These are phyloP conservation scores for Lepidurus apus DNA, from an alignment of 1,140 invertebrate species.

Conservation along the genomic window DNA sequence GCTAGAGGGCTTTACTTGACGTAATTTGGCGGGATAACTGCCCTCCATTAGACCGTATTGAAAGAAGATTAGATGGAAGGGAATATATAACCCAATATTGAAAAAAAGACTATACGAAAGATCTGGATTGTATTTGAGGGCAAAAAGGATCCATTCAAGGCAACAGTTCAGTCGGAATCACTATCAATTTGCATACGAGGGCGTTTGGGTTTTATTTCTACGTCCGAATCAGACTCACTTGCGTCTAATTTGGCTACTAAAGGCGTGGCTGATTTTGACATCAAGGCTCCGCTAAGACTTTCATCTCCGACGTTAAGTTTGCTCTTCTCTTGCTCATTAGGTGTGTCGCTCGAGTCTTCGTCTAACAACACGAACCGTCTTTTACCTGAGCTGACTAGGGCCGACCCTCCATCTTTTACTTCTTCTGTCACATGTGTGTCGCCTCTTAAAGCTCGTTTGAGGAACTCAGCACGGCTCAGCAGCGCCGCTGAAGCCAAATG, in stretches of 20 bases:
- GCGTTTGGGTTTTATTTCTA: neutral
- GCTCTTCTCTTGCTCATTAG: constrained; percentile 3
- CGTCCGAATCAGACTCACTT: neutral
- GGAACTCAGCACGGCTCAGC: constrained; percentile 26
- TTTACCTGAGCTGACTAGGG: neutral
- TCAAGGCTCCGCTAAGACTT: constrained; percentile 5
- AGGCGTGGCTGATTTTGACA: neutral
- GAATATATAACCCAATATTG: neutral
- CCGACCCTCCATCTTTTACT: neutral
- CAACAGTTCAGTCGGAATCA: neutral
- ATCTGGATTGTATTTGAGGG: neutral
- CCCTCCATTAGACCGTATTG: too few species aligned
- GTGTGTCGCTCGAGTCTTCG: neutral
- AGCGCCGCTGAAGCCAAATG: neutral
- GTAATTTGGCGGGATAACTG: too few species aligned
- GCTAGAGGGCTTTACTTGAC: too few species aligned
- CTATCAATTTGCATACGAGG: constrained; percentile 15
- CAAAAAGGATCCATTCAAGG: neutral
- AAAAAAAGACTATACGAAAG: neutral
- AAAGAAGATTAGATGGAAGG: too few species aligned
- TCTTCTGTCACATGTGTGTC: neutral
- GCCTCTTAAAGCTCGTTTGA: constrained; percentile 3
- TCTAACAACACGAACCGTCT: neutral
- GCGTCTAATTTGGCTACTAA: neutral
- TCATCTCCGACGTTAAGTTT: neutral